Evolutionary conservation across 2,113 vertebrate species (phyloP), one percentile per base, ranked within the genome.

Genomic region (Hemicordylus capensis): DNA sequence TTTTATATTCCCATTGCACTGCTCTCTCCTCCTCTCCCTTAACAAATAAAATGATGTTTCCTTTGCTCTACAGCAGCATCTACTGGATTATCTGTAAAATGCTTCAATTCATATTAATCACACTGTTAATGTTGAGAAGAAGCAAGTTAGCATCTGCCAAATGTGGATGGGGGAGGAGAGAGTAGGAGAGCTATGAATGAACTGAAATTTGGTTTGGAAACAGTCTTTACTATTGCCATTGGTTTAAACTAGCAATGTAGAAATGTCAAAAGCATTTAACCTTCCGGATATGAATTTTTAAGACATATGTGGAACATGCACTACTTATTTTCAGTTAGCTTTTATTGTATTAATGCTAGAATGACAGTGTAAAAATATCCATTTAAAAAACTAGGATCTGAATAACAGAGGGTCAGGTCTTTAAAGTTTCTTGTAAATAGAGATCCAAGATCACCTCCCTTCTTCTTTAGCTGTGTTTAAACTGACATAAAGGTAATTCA

Each of bases 1-100:
- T 95, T 95, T 94, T 93, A 77, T 90, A 91, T 94, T 94, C 89
- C 89, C 91, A 69, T 87, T 89, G 91, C 90, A 92, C 93, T 95
- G 94, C 90, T 93, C 88, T 90, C 89, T 83, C 76, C 84, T 67
- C 64, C 87, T 88, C 51, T 3, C 58, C 34, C 58, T 67, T 67
- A 72, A 61, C 54, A 79, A 61, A 84, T 91, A 93, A 87, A 95
- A 91, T 54, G 88, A 93, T 94, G 91, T 93, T 95, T 96, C 91
- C 95, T 96, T 95, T 97, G 96, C 97, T 97, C 97, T 97, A 91
- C 95, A 97, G 97, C 96, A 96, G 95, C 96, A 97, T 97, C 96
- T 97, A 97, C 97, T 97, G 97, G 97, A 97, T 96, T 92, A 93
- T 92, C 93, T 94, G 95, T 92, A 97, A 96, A 96, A 96, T 94